Percentiles rank a stretch among this genome's conserved stretches.
phyloP scores from a whole-genome alignment of 2,797 vertebrate species.

The Menidia menidia region DNA sequence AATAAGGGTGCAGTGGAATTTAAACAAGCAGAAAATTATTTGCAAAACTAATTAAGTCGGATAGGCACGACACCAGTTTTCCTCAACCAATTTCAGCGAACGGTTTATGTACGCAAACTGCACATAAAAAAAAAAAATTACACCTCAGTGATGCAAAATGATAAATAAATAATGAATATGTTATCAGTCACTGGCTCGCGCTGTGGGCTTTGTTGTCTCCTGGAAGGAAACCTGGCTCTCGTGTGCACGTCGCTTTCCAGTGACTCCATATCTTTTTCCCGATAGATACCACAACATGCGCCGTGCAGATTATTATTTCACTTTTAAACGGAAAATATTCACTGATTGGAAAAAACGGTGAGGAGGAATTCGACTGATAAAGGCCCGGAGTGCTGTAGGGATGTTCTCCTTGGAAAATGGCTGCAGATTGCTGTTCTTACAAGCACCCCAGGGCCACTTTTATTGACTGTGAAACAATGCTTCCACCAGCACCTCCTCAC shows the following conservation, averaged over 20 bases:
- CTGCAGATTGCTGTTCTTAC: constrained; percentile 76
- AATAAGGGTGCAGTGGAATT: constrained; percentile 56
- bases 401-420: constrained; percentile 66
- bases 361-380: constrained; percentile 55
- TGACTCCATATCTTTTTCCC: constrained; percentile 49
- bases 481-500: constrained; percentile 68
- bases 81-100: constrained; percentile 48
- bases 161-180: constrained; percentile 55
- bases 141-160: constrained; percentile 46
- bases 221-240: constrained; percentile 52
- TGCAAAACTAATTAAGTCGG: constrained; percentile 68
- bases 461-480: constrained; percentile 76
- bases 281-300: constrained; percentile 55
- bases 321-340: constrained; percentile 54
- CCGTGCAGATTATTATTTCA: constrained; percentile 47
- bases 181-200: constrained; percentile 38
- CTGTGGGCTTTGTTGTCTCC: constrained; percentile 49
- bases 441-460: constrained; percentile 71
- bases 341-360: constrained; percentile 31
- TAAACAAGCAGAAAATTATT: constrained; percentile 55
- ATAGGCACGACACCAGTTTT: constrained; percentile 45
- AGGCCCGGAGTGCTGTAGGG: constrained; percentile 47
- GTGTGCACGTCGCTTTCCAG: constrained; percentile 33
- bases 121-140: constrained; percentile 39
- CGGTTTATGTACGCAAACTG: constrained; percentile 48